phyloP scores from a whole-genome alignment of 2,888 invertebrate genomes.

The Pandemis cinnamomeana region DNA sequence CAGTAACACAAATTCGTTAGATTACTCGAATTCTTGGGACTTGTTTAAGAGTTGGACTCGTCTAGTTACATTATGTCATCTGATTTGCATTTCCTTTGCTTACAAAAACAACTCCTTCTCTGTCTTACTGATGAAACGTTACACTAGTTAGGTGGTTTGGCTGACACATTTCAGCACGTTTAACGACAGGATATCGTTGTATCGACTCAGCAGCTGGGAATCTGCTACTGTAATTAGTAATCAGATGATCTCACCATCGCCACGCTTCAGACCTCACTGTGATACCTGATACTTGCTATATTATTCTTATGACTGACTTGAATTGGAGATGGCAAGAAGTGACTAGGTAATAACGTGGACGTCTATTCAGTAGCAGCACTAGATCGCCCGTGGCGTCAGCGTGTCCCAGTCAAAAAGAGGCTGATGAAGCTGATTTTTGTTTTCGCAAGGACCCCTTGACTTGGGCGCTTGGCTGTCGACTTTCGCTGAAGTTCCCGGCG shows the following conservation, averaged over 20 bases:
- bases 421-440: too few relatives aligned
- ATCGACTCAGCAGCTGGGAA: slow-evolving; percentile 12
- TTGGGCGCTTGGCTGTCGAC: too few relatives aligned
- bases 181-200: background rate
- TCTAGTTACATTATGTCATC: background rate
- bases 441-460: too few relatives aligned
- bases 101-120: background rate
- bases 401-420: too few relatives aligned
- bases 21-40: background rate
- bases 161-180: background rate
- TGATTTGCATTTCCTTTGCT: background rate
- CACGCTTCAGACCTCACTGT: background rate
- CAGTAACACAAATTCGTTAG: background rate
- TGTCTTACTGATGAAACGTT: background rate
- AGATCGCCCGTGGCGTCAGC: too few relatives aligned
- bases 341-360: too few relatives aligned
- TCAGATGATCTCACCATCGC: slow-evolving; percentile 2
- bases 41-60: background rate
- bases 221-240: slow-evolving; percentile 21
- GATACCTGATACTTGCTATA: background rate
- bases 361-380: too few relatives aligned
- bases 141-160: background rate
- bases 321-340: background rate
- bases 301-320: background rate
- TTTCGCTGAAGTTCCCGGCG: too few relatives aligned